A percentile compares a stretch with the other conserved stretches of the same genome.
Conservation (phyloP, 1,140 invertebrate species). For the Diachasmimorpha longicaudata region DNA sequence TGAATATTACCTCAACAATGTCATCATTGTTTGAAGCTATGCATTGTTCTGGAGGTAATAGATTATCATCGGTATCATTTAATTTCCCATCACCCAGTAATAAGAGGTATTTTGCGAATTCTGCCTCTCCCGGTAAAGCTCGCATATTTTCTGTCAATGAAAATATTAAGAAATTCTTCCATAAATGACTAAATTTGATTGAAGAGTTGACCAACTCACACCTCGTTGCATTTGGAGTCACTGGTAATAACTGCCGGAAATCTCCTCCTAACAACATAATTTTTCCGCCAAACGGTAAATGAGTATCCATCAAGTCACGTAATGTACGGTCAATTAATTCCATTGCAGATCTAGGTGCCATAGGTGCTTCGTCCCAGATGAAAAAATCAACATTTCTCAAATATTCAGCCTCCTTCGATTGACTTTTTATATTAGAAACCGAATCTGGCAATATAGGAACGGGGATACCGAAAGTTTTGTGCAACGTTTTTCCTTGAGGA, state of each 20-base stretch:
- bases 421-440: conserved; percentile 40
- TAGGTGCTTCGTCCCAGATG: conserved; percentile 46
- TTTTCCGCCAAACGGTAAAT: conserved; percentile 9
- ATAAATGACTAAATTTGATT: conserved; percentile 28
- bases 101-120: conserved; percentile 25
- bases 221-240: conserved; percentile 11
- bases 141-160: too few relatives aligned
- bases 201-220: conserved; percentile 25
- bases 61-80: conserved; percentile 19
- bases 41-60: conserved; percentile 12
- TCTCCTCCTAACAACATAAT: neutral
- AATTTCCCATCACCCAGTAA: conserved; percentile 25
- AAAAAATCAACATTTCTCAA: conserved; percentile 29
- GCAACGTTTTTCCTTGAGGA: conserved; percentile 32
- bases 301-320: neutral
- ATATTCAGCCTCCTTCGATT: conserved; percentile 24
- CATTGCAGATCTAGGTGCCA: conserved; percentile 28
- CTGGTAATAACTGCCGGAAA: neutral
- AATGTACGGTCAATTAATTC: neutral
- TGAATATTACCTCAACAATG: conserved; percentile 12
- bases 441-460: conserved; percentile 28
- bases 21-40: neutral
- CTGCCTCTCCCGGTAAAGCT: conserved; percentile 20
- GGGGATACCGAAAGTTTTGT: conserved; percentile 32
- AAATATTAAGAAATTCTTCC: conserved; percentile 25